Evolutionary conservation across 2,888 invertebrate species (phyloP).

Genomic region (Disparrhopalites patrizii): DNA sequence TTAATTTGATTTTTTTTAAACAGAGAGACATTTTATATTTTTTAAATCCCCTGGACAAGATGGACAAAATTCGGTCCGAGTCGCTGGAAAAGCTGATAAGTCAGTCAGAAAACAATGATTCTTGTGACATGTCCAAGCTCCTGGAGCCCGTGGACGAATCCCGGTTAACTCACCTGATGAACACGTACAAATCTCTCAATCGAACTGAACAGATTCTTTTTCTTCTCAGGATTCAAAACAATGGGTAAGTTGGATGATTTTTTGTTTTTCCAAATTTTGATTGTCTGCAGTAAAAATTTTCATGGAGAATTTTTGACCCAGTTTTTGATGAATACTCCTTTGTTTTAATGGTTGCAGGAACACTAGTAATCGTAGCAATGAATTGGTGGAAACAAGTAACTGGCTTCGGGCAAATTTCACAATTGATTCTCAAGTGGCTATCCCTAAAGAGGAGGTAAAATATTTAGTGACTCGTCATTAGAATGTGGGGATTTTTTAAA

Average conservation of each 20-base stretch:
- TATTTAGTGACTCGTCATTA: too few species aligned
- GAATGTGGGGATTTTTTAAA: too few species aligned
- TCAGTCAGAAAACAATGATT: neutral
- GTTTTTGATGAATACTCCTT: neutral
- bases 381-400: constrained; percentile 26
- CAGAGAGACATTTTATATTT: too few species aligned
- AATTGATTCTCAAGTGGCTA: constrained; percentile 35
- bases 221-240: constrained; percentile 31
- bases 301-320: too few species aligned
- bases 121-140: constrained; percentile 7
- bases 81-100: constrained; percentile 17
- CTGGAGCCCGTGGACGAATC: constrained; percentile 30
- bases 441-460: constrained; percentile 46
- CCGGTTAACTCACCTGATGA: constrained; percentile 24
- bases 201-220: constrained; percentile 35
- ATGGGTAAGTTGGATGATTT: constrained; percentile 16
- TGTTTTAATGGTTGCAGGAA: too few species aligned
- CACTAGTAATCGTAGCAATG: constrained; percentile 27
- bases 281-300: too few species aligned
- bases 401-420: constrained; percentile 39
- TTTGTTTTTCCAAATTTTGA: too few species aligned
- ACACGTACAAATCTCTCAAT: constrained; percentile 26
- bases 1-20: too few species aligned
- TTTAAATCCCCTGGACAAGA: too few species aligned
- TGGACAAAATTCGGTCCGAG: constrained; percentile 25